phyloP scores from a whole-genome alignment of 2,797 vertebrate species.

The Xenentodon cancila region DNA sequence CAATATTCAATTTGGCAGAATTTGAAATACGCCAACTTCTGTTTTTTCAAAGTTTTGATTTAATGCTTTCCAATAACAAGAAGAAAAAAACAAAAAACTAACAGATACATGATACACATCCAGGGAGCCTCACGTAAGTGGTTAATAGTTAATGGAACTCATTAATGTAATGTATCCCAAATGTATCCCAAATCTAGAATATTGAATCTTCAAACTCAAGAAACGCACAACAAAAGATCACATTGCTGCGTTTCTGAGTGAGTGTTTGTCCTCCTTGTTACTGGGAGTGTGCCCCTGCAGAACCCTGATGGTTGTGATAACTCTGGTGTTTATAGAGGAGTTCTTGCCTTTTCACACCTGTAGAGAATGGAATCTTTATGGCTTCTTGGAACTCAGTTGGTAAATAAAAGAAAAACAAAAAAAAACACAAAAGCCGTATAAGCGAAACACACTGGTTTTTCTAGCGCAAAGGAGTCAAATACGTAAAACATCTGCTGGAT shows the following conservation, averaged over 20 bases:
- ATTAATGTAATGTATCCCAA: too few species aligned
- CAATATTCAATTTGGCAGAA: too few species aligned
- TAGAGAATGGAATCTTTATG: conserved; percentile 69
- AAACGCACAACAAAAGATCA: too few species aligned
- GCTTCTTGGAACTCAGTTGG: conserved; percentile 68
- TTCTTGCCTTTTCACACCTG: conserved; percentile 70
- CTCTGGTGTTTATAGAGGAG: conserved; percentile 72
- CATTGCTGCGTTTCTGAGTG: conserved; percentile 8
- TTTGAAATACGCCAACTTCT: too few species aligned
- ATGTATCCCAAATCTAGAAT: too few species aligned
- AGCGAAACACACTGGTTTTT: conserved; percentile 17
- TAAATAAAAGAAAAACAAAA: conserved; percentile 65
- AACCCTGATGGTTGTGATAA: conserved; percentile 52
- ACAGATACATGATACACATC: too few species aligned
- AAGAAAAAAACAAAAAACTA: too few species aligned
- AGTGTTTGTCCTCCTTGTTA: conserved; percentile 65
- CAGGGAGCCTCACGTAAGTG: too few species aligned
- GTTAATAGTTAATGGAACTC: too few species aligned
- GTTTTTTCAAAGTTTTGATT: too few species aligned
- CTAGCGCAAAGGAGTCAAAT: conserved; percentile 36
- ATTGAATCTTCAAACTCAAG: too few species aligned
- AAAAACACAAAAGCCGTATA: conserved; percentile 53
- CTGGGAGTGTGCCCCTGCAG: conserved; percentile 52
- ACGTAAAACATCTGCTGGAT: conserved; percentile 50
- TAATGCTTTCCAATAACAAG: too few species aligned